Conservation (phyloP, 2,113 vertebrate genomes). For the Copsychus sechellarum region DNA sequence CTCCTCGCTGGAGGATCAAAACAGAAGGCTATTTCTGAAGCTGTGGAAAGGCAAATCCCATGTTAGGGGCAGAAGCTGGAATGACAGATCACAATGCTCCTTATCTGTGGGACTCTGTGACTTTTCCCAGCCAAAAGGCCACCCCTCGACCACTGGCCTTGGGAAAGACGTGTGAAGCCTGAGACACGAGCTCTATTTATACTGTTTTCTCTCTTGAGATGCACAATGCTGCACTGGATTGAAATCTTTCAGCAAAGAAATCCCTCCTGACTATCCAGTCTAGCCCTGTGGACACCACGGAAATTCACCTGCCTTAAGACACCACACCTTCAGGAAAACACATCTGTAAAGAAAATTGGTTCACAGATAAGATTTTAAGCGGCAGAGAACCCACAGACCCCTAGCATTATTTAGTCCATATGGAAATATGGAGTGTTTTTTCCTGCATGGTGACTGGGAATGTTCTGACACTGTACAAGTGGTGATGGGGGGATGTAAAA, state of each 20-base stretch:
- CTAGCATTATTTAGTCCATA: neutral
- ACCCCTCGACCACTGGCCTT: neutral
- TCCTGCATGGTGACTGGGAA: neutral
- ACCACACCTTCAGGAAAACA: neutral
- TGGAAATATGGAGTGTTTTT: neutral
- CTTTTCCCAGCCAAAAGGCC: neutral
- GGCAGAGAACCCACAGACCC: neutral
- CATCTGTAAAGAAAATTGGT: neutral
- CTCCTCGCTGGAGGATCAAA: neutral
- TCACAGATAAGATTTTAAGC: neutral
- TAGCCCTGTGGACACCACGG: neutral
- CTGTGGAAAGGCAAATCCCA: slow-evolving; percentile 1
- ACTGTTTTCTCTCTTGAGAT: neutral
- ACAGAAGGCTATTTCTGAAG: slow-evolving; percentile 37
- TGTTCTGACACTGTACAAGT: neutral
- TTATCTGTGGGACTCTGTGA: neutral
- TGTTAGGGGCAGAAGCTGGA: slow-evolving; percentile 14
- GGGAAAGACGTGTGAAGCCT: neutral
- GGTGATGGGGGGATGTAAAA: neutral
- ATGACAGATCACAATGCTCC: neutral
- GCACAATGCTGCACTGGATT: neutral
- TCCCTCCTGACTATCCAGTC: neutral
- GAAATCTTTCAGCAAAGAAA: neutral
- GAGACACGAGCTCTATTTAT: neutral
- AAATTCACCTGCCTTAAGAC: neutral